Evolutionary conservation across 1,140 invertebrate genomes (phyloP).

Genomic region (Phortica variegata): DNA sequence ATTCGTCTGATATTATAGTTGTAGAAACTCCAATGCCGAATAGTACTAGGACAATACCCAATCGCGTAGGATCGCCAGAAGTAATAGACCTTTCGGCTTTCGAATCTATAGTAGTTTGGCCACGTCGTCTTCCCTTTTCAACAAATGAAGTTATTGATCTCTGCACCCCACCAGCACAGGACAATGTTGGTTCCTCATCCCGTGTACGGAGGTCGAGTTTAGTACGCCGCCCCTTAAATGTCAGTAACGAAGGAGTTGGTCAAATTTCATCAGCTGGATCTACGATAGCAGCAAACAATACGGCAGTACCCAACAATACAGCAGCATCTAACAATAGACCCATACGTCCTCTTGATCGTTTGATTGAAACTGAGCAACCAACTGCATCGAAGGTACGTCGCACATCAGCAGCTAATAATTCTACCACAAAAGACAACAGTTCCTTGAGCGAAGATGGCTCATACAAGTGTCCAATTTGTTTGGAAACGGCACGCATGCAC

Average conservation of each 20-base stretch:
- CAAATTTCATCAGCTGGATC: too few relatives aligned
- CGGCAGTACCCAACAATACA: neutral
- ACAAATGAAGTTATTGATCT: slow-evolving; percentile 19
- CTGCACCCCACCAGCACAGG: slow-evolving; percentile 2
- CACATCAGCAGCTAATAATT: slow-evolving; percentile 15
- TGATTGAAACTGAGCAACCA: neutral
- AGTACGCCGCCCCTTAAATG: too few relatives aligned
- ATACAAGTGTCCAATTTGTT: slow-evolving; percentile 38
- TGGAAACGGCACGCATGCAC: slow-evolving; percentile 16
- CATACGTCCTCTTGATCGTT: neutral
- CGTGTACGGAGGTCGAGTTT: too few relatives aligned
- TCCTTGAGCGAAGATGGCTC: slow-evolving; percentile 1
- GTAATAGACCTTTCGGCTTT: slow-evolving; percentile 24
- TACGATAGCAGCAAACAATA: too few relatives aligned
- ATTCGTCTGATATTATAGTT: neutral
- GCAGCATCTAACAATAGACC: neutral
- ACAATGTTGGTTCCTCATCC: neutral
- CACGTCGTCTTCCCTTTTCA: neutral
- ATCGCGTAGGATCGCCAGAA: slow-evolving; percentile 18
- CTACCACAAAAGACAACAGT: neutral
- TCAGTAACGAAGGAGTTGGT: too few relatives aligned
- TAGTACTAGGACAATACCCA: too few relatives aligned
- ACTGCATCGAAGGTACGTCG: neutral
- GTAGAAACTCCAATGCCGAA: too few relatives aligned
- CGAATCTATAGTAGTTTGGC: neutral